A percentile compares a stretch with the other conserved stretches of the same genome.
Evolutionary conservation across 1,140 invertebrate genomes (phyloP).

Genomic region (Drosophila azteca): DNA sequence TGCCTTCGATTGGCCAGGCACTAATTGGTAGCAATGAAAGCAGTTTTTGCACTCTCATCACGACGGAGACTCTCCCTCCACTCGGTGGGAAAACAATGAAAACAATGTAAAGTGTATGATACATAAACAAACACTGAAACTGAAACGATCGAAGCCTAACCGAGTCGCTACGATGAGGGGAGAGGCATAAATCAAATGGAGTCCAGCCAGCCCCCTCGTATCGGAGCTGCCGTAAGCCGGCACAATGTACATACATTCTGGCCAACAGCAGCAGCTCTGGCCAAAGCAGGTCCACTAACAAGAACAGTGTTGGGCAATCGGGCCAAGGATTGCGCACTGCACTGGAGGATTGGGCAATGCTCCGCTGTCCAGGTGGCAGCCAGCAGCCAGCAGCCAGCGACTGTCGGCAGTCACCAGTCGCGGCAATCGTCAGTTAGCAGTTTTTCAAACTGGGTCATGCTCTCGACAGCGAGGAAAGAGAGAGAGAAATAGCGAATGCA

Average conservation of each 20-base stretch:
- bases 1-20: too few relatives aligned
- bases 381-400: not conserved
- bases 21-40: too few relatives aligned
- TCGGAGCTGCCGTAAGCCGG: too few relatives aligned
- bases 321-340: conserved; percentile 26
- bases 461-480: conserved; percentile 25
- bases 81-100: too few relatives aligned
- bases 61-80: too few relatives aligned
- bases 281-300: conserved; percentile 29
- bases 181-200: too few relatives aligned
- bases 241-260: conserved; percentile 14
- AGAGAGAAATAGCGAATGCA: conserved; percentile 26
- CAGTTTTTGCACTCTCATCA: too few relatives aligned
- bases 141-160: too few relatives aligned
- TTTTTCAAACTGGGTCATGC: conserved; percentile 40
- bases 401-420: not conserved
- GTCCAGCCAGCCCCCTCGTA: too few relatives aligned
- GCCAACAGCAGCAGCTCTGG: conserved; percentile 9
- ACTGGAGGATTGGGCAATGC: conserved; percentile 38
- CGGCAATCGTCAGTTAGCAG: conserved; percentile 12
- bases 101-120: too few relatives aligned
- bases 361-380: conserved; percentile 13
- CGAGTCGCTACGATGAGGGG: too few relatives aligned
- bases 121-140: too few relatives aligned
- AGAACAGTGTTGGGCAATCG: conserved; percentile 43